Conservation (phyloP, 2,113 vertebrate genomes). For the Prietella phreatophila region DNA sequence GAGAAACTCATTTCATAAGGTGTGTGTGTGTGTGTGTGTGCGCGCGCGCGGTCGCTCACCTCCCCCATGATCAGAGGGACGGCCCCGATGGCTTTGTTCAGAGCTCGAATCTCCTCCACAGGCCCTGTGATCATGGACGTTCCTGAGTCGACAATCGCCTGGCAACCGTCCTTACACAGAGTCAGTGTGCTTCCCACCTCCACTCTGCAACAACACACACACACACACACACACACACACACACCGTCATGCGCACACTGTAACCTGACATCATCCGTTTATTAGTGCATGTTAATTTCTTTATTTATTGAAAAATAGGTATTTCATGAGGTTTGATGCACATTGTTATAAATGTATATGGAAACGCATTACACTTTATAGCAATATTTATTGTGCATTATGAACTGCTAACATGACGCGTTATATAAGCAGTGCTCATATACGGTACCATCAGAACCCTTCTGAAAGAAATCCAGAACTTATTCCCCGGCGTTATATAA, state of each 20-base stretch:
- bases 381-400: no score
- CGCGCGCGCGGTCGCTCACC: conserved; percentile 63
- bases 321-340: no score
- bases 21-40: not conserved
- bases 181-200: conserved; percentile 72
- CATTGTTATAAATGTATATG: no score
- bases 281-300: no score
- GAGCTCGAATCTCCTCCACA: conserved; percentile 69
- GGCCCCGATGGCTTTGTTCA: conserved; percentile 78
- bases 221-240: not conserved
- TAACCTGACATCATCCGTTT: no score
- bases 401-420: no score
- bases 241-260: not conserved
- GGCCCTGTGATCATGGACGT: conserved; percentile 81
- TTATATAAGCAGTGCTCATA: no score
- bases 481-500: no score
- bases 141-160: conserved; percentile 83
- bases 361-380: no score
- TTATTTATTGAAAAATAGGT: no score
- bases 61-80: conserved; percentile 72
- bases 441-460: no score
- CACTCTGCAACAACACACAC: conserved; percentile 63
- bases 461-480: no score
- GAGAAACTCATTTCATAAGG: not conserved
- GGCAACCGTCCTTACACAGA: conserved; percentile 79